Evolutionary conservation across 2,888 invertebrate genomes (phyloP).

Genomic region (Oxyscelio sp.): DNA sequence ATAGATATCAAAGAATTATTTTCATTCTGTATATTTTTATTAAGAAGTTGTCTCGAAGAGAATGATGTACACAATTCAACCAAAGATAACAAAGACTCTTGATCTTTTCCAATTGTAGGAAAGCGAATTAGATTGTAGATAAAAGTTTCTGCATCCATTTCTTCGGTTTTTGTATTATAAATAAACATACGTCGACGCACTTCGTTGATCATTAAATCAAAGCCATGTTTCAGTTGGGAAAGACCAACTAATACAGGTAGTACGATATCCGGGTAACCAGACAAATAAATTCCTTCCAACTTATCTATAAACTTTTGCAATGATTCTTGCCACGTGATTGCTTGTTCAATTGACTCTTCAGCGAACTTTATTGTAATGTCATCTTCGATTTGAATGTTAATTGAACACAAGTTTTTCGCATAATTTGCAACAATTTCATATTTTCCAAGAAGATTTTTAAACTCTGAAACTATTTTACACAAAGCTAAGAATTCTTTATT

Average conservation of each 20-base stretch:
- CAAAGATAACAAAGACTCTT: slow-evolving; percentile 86
- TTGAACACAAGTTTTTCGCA: slow-evolving; percentile 85
- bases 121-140: slow-evolving; percentile 89
- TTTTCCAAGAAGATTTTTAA: slow-evolving; percentile 84
- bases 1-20: slow-evolving; percentile 79
- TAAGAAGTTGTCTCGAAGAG: slow-evolving; percentile 87
- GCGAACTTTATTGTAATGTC: slow-evolving; percentile 79
- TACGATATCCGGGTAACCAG: slow-evolving; percentile 94
- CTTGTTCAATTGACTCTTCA: slow-evolving; percentile 88
- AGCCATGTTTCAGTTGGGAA: slow-evolving; percentile 91
- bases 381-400: slow-evolving; percentile 86
- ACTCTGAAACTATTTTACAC: slow-evolving; percentile 84
- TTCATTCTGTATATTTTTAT: slow-evolving; percentile 83
- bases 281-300: slow-evolving; percentile 90
- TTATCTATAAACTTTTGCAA: slow-evolving; percentile 90
- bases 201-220: slow-evolving; percentile 90
- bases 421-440: slow-evolving; percentile 86
- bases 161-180: slow-evolving; percentile 79
- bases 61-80: slow-evolving; percentile 89
- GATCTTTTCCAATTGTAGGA: slow-evolving; percentile 87
- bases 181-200: slow-evolving; percentile 89
- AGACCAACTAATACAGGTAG: slow-evolving; percentile 92
- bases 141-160: slow-evolving; percentile 79
- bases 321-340: slow-evolving; percentile 90
- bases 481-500: slow-evolving; percentile 79